Evolutionary conservation across 2,888 invertebrate species (phyloP), one percentile per base, ranked within the genome.

Genomic region (Minunthozetes semirufus): DNA sequence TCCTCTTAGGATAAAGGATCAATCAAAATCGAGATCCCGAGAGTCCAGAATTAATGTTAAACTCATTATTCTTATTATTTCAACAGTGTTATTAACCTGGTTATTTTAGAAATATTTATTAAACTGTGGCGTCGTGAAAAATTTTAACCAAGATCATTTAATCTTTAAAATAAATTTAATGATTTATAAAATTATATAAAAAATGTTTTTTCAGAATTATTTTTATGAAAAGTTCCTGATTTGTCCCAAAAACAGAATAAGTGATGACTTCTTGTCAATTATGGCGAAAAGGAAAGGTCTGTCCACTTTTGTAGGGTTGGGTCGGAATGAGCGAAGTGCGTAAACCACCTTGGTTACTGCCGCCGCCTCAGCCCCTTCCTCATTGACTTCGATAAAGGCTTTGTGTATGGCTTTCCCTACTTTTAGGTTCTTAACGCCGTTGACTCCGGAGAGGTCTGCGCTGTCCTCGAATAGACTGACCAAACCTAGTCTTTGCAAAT

Each of bases 251-350:
- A 68, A 76, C 46, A 63, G 50, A 56, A 70, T 72, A 72, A 68
- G 66, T n/a, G 61, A 68, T 27, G 27, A 63, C 9, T 50, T 48
- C 15, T 75, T 74, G 59, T 80, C 77, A 11, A 76, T 61, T 68
- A 82, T 81, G 53, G 81, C 77, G 77, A 81, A 81, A 63, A 82
- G 56, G 78, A 82, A 82, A 0, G 82, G 82, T 56, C 80, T 81
- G 63, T 82, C 78, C 4, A 80, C 81, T 46, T 19, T 8, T 0
- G 66, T 75, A 70, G 81, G 76, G 59, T 68, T 29, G 0, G 73
- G 33, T 42, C 38, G 15, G 4, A 46, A 68, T 48, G 46, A 22
- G 13, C 70, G 72, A 29, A 72, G 46, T 5, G 33, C 38, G 61
- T 72, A 73, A 59, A 78, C 25, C 8, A 77, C 59, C 15, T 48